Conservation (phyloP, 2,797 vertebrate genomes). For the Anabacerthia variegaticeps region DNA sequence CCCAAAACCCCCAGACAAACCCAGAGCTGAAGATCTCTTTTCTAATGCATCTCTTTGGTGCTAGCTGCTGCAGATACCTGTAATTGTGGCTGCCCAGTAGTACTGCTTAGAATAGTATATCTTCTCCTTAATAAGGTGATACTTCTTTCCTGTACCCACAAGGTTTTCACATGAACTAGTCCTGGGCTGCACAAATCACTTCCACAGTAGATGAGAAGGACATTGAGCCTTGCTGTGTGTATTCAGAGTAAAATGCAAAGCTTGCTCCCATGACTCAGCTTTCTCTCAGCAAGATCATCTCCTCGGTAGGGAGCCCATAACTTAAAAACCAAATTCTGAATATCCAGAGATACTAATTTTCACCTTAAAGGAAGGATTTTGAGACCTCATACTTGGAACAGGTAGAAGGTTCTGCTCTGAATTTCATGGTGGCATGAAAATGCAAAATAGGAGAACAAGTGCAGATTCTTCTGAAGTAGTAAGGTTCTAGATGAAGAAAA, state of each 20-base stretch:
- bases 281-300: neutral
- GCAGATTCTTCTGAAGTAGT: neutral
- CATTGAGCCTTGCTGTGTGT: neutral
- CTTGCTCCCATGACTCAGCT: neutral
- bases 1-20: neutral
- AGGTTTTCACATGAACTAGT: neutral
- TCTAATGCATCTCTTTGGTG: neutral
- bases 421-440: neutral
- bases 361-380: neutral
- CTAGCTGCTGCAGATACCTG: neutral
- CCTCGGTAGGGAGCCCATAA: neutral
- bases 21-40: neutral
- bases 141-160: neutral
- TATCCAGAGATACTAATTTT: neutral
- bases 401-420: neutral
- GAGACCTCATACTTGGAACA: neutral
- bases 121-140: neutral
- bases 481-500: neutral
- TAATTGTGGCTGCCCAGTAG: neutral
- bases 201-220: neutral
- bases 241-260: neutral
- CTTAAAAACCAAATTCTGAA: neutral
- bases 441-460: neutral
- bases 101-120: neutral
- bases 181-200: neutral